Percentiles rank a stretch among this genome's conserved stretches.
These are phyloP conservation scores for Scaptomyza montana DNA, from an alignment of 1,140 invertebrate genomes.

Conservation along the genomic window DNA sequence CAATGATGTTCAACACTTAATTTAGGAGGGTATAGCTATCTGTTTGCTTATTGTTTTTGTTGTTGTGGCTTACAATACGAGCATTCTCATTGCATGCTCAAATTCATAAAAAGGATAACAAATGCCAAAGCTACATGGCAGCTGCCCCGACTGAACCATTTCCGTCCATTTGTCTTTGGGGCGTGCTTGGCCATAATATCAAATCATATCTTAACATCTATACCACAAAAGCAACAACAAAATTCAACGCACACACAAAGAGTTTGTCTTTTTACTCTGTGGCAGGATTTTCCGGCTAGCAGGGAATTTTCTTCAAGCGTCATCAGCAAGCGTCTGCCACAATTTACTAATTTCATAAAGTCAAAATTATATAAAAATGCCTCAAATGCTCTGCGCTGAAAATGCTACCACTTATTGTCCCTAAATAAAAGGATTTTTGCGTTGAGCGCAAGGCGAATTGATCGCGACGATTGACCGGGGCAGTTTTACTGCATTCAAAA, in stretches of 20 bases:
- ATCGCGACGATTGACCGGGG: conserved; percentile 1
- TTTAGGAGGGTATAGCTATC: conserved; percentile 18
- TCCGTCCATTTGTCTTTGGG: conserved; percentile 51
- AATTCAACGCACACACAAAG: background rate
- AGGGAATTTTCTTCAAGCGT: conserved; percentile 47
- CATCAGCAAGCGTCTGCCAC: conserved; percentile 32
- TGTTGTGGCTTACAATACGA: conserved; percentile 36
- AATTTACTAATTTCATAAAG: conserved; percentile 77
- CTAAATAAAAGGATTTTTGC: conserved; percentile 30
- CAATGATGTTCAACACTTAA: conserved; percentile 64
- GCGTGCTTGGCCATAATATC: conserved; percentile 67
- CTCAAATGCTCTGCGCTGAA: conserved; percentile 25
- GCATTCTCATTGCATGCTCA: conserved; percentile 55
- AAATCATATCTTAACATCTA: conserved; percentile 76
- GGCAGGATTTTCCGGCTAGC: conserved; percentile 11
- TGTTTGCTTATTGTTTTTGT: conserved; percentile 29
- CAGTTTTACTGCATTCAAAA: conserved; percentile 50
- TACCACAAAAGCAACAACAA: conserved; percentile 8
- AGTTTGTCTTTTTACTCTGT: conserved; percentile 4
- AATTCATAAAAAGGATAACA: conserved; percentile 73
- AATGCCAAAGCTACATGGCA: conserved; percentile 71
- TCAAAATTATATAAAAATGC: conserved; percentile 72
- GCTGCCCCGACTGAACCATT: conserved; percentile 39
- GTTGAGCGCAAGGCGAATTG: conserved; percentile 27
- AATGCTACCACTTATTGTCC: conserved; percentile 6